Conservation (phyloP, 1,140 invertebrate genomes). For the Homalodisca vitripennis region DNA sequence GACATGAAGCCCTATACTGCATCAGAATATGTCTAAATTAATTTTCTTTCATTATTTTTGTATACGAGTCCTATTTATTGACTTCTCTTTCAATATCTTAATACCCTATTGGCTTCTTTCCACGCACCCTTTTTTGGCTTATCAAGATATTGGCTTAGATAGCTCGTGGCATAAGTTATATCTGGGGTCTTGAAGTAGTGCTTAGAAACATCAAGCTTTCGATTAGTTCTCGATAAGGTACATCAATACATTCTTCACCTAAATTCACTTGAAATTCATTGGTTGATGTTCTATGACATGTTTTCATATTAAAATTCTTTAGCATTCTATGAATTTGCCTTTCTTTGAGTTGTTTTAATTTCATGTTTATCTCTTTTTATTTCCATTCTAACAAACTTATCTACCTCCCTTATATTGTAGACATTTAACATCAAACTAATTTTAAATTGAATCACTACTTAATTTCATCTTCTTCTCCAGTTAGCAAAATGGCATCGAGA, state of each 20-base stretch:
- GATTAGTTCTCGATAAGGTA: slow-evolving; percentile 9
- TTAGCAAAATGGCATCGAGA: slow-evolving; percentile 36
- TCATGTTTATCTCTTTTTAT: slow-evolving; percentile 21
- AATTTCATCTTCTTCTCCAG: slow-evolving; percentile 34
- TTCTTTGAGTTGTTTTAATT: slow-evolving; percentile 25
- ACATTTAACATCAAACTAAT: slow-evolving; percentile 37
- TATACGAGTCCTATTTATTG: too few species aligned
- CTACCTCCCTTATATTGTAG: slow-evolving; percentile 23
- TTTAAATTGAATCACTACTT: slow-evolving; percentile 31
- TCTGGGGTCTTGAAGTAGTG: slow-evolving; percentile 28
- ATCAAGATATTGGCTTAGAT: slow-evolving; percentile 41
- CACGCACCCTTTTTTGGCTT: too few species aligned
- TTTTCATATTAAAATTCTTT: background rate
- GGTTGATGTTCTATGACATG: slow-evolving; percentile 29
- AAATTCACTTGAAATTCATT: too few species aligned
- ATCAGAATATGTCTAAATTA: too few species aligned
- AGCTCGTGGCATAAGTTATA: slow-evolving; percentile 41
- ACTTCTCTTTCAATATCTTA: too few species aligned
- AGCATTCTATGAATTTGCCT: background rate
- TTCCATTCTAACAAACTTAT: slow-evolving; percentile 33
- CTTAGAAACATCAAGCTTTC: slow-evolving; percentile 19
- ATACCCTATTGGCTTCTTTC: too few species aligned
- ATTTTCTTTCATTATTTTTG: too few species aligned
- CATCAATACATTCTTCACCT: too few species aligned
- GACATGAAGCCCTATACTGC: too few species aligned